phyloP scores from a whole-genome alignment of 1,140 invertebrate genomes.

The Neodiprion lecontei region DNA sequence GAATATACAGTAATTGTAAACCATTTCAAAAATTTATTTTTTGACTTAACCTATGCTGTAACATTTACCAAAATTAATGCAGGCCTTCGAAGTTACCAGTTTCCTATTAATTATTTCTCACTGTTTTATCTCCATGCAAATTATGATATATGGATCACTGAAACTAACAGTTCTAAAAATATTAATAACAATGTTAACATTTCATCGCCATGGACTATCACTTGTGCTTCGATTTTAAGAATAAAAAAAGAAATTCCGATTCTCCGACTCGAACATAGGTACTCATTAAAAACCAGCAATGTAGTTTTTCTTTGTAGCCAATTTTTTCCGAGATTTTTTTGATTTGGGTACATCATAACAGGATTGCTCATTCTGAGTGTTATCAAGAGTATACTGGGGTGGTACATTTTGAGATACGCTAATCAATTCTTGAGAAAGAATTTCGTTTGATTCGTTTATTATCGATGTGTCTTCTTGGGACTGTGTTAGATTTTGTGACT shows the following conservation, averaged over 20 bases:
- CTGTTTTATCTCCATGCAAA: slow-evolving; percentile 5
- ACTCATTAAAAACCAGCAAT: slow-evolving; percentile 8
- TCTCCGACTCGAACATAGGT: not conserved
- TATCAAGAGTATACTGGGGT: slow-evolving; percentile 26
- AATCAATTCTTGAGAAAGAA: slow-evolving; percentile 47
- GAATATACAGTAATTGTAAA: slow-evolving; percentile 5
- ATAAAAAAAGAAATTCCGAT: not conserved
- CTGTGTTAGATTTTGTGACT: slow-evolving; percentile 16
- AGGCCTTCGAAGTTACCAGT: no score
- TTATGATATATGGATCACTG: not conserved
- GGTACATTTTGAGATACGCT: slow-evolving; percentile 46
- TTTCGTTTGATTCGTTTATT: slow-evolving; percentile 21
- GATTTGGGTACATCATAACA: slow-evolving; percentile 34
- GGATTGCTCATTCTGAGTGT: slow-evolving; percentile 29
- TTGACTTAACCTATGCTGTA: no score
- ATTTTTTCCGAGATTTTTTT: slow-evolving; percentile 27
- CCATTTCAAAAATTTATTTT: not conserved
- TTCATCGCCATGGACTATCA: not conserved
- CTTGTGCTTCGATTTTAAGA: no score
- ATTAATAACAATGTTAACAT: not conserved
- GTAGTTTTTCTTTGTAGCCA: slow-evolving; percentile 28
- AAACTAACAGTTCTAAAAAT: not conserved
- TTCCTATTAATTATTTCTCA: no score
- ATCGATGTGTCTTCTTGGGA: slow-evolving; percentile 28
- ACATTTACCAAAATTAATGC: no score